A percentile compares a stretch with the other conserved stretches of the same genome.
phyloP scores from a whole-genome alignment of 2,113 vertebrate genomes.

The Corythaixoides concolor region DNA sequence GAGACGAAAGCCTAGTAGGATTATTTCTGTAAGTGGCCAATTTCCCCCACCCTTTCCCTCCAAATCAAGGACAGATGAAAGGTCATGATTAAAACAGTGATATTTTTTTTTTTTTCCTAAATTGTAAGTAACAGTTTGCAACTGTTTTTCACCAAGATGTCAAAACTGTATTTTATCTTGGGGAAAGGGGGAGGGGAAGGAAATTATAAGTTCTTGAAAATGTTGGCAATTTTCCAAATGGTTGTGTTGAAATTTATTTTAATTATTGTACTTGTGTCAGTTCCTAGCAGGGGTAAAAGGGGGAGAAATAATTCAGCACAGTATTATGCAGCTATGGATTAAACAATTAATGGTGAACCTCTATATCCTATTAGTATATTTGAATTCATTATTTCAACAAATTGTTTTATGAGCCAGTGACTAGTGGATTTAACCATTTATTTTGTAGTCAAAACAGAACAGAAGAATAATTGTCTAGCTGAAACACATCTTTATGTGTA shows the following conservation, averaged over 20 bases:
- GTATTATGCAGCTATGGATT: slow-evolving; percentile 65
- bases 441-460: slow-evolving; percentile 43
- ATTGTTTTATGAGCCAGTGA: slow-evolving; percentile 47
- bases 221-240: slow-evolving; percentile 75
- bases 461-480: background rate
- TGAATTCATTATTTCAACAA: slow-evolving; percentile 59
- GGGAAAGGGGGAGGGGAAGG: slow-evolving; percentile 46
- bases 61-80: slow-evolving; percentile 81
- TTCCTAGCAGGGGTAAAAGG: slow-evolving; percentile 67
- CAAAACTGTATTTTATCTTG: slow-evolving; percentile 76
- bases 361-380: slow-evolving; percentile 51
- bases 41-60: slow-evolving; percentile 64
- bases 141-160: slow-evolving; percentile 80
- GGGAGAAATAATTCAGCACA: slow-evolving; percentile 58
- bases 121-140: slow-evolving; percentile 78
- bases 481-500: background rate
- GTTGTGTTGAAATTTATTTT: slow-evolving; percentile 78
- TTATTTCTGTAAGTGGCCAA: slow-evolving; percentile 81
- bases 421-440: slow-evolving; percentile 47
- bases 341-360: slow-evolving; percentile 69
- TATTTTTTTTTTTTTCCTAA: slow-evolving; percentile 62
- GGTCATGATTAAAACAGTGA: slow-evolving; percentile 83
- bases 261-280: slow-evolving; percentile 78
- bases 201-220: slow-evolving; percentile 81
- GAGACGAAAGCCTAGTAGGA: slow-evolving; percentile 71